These are phyloP conservation scores for Spongilla lacustris DNA, from an alignment of 37 sponge, comb jelly and placozoan species.

Conservation along the genomic window DNA sequence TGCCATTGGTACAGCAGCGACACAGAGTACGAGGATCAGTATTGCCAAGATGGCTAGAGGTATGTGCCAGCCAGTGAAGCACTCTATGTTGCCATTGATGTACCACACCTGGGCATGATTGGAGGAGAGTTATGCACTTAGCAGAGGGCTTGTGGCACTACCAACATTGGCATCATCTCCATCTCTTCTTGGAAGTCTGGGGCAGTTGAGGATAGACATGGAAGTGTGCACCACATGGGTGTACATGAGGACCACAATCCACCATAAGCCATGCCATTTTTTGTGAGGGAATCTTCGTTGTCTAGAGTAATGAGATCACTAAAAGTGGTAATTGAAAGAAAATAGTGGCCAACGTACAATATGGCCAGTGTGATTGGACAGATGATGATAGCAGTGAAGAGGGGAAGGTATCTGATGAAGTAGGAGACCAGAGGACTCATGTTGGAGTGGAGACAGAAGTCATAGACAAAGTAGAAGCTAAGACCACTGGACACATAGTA, in stretches of 20 bases:
- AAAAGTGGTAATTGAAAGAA: too few species aligned
- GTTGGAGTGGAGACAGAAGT: slow-evolving; percentile 54
- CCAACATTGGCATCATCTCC: background rate
- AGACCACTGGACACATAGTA: slow-evolving; percentile 37
- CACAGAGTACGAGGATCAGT: slow-evolving; percentile 5
- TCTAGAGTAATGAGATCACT: too few species aligned
- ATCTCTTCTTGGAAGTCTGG: slow-evolving; percentile 2
- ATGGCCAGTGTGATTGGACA: slow-evolving; percentile 20
- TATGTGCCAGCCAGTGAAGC: slow-evolving; percentile 27
- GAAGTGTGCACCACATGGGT: slow-evolving; percentile 44
- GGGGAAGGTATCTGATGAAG: slow-evolving; percentile 38
- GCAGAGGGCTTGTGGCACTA: too few species aligned
- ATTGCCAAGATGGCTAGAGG: slow-evolving; percentile 22
- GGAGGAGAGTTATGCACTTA: background rate
- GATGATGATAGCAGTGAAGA: slow-evolving; percentile 18
- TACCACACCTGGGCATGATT: slow-evolving; percentile 9
- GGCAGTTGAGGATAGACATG: slow-evolving; percentile 30
- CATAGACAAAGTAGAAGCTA: slow-evolving; percentile 59
- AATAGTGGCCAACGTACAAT: slow-evolving; percentile 4
- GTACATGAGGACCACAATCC: slow-evolving; percentile 19
- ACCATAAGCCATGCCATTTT: slow-evolving; percentile 42
- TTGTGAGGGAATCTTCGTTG: too few species aligned
- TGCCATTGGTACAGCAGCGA: background rate
- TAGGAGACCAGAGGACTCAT: slow-evolving; percentile 32
- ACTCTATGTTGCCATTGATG: slow-evolving; percentile 8